phyloP scores from a whole-genome alignment of 2,797 vertebrate species.

The Sebastes trivittatus region DNA sequence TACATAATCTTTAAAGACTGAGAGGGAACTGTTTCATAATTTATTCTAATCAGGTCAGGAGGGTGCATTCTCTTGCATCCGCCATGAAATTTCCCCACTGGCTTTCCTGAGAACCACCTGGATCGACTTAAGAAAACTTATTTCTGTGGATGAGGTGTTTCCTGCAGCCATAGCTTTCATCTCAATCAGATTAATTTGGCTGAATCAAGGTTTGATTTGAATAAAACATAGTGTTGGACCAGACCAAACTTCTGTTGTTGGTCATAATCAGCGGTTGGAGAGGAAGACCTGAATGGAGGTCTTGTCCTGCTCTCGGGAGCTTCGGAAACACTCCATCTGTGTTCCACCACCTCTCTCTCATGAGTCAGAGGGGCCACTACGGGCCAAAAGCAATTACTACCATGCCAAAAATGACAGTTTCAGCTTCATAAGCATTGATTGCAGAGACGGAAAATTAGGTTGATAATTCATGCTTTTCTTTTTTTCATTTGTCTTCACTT shows the following conservation, averaged over 20 bases:
- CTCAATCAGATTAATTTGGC: constrained; percentile 32
- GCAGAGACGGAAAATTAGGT: constrained; percentile 70
- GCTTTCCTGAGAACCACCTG: constrained; percentile 44
- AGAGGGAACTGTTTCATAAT: constrained; percentile 24
- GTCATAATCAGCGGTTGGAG: constrained; percentile 65
- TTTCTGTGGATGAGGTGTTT: constrained; percentile 38
- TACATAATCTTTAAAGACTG: constrained; percentile 20
- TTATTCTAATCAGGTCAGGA: constrained; percentile 36
- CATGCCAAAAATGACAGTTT: constrained; percentile 89
- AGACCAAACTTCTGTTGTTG: constrained; percentile 58
- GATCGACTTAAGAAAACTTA: constrained; percentile 34
- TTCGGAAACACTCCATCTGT: constrained; percentile 86
- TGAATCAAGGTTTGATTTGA: constrained; percentile 40
- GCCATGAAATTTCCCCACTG: constrained; percentile 30
- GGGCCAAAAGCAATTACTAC: constrained; percentile 88
- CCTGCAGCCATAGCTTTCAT: constrained; percentile 42
- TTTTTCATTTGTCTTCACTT: constrained; percentile 34
- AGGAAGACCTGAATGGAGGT: constrained; percentile 76
- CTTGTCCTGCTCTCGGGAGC: constrained; percentile 72
- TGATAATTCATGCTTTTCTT: constrained; percentile 59
- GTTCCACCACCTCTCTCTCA: constrained; percentile 83
- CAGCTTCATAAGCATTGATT: constrained; percentile 81
- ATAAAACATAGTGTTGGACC: constrained; percentile 46
- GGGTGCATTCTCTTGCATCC: constrained; percentile 11
- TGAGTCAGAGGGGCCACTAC: constrained; percentile 83